Evolutionary conservation across 2,888 invertebrate species (phyloP).

Genomic region (Caenorhabditis panamensis): DNA sequence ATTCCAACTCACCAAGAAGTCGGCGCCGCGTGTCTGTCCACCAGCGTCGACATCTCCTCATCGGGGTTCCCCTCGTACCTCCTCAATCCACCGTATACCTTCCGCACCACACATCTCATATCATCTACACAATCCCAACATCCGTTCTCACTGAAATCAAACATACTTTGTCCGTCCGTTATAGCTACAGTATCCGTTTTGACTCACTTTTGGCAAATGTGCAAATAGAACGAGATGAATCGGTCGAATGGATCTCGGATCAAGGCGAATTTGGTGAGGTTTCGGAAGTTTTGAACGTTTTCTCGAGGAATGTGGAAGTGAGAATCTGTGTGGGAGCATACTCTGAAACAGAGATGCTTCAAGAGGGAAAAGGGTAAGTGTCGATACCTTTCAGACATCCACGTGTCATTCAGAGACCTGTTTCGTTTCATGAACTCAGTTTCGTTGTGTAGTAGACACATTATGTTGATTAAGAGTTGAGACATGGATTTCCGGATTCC

Average conservation of each 20-base stretch:
- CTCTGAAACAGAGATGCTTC: conserved; percentile 32
- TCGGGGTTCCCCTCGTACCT: conserved; percentile 28
- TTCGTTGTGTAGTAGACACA: conserved; percentile 42
- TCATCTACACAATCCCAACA: conserved; percentile 44
- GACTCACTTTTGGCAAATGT: conserved; percentile 48
- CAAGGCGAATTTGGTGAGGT: conserved; percentile 48
- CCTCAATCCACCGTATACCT: conserved; percentile 25
- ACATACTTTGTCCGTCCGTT: not conserved
- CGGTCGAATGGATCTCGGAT: conserved; percentile 55
- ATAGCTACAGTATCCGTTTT: not conserved
- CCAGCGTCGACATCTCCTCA: conserved; percentile 22
- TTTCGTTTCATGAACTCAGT: conserved; percentile 31
- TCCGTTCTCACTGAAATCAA: conserved; percentile 26
- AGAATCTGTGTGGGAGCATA: conserved; percentile 31
- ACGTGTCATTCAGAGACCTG: conserved; percentile 47
- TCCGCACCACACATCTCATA: conserved; percentile 37
- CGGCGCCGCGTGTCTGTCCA: conserved; percentile 51
- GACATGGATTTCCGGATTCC: conserved; percentile 42
- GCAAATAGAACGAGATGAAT: conserved; percentile 52
- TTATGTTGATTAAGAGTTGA: conserved; percentile 29
- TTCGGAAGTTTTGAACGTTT: conserved; percentile 3
- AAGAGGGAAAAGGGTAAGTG: not conserved
- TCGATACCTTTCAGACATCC: conserved; percentile 36
- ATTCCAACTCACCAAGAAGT: conserved; percentile 36
- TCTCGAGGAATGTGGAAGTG: conserved; percentile 28